A percentile compares a stretch with the other conserved stretches of the same genome.
phyloP scores from a whole-genome alignment of 2,888 invertebrate species.

The Drosophila phalerata region DNA sequence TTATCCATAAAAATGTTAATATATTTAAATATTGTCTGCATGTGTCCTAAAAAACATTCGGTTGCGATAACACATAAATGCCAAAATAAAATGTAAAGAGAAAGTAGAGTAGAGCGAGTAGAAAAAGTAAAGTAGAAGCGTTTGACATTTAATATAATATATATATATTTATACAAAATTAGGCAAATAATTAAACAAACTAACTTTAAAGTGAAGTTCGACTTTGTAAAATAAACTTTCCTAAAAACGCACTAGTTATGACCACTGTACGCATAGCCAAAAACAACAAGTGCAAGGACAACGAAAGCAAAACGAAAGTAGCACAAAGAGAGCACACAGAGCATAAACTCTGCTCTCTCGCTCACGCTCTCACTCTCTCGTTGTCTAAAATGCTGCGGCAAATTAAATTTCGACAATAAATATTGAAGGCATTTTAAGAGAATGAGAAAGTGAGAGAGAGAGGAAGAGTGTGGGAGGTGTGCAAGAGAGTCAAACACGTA shows the following conservation, averaged over 20 bases:
- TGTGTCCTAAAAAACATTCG: conserved; percentile 27
- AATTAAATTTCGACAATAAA: conserved; percentile 14
- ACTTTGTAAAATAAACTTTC: background rate
- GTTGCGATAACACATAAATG: conserved; percentile 19
- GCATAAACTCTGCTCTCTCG: conserved; percentile 2
- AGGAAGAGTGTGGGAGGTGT: background rate
- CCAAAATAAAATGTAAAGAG: background rate
- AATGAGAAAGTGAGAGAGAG: background rate
- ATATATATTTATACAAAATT: too few relatives aligned
- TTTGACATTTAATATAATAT: background rate
- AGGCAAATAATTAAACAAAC: too few relatives aligned
- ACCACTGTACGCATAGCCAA: conserved; percentile 55
- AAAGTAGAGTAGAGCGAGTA: background rate
- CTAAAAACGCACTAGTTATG: background rate
- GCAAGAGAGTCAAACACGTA: conserved; percentile 28
- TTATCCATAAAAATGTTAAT: conserved; percentile 52
- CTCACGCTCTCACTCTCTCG: conserved; percentile 10
- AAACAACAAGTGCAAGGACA: conserved; percentile 26
- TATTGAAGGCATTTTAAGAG: conserved; percentile 42
- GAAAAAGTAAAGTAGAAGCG: background rate
- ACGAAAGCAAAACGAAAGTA: conserved; percentile 35
- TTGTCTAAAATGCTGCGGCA: conserved; percentile 2
- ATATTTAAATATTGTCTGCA: conserved; percentile 40
- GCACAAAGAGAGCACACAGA: conserved; percentile 29
- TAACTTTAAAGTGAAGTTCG: too few relatives aligned